These are phyloP conservation scores for Neotoxoptera formosana DNA, from an alignment of 1,140 invertebrate species.

Conservation along the genomic window DNA sequence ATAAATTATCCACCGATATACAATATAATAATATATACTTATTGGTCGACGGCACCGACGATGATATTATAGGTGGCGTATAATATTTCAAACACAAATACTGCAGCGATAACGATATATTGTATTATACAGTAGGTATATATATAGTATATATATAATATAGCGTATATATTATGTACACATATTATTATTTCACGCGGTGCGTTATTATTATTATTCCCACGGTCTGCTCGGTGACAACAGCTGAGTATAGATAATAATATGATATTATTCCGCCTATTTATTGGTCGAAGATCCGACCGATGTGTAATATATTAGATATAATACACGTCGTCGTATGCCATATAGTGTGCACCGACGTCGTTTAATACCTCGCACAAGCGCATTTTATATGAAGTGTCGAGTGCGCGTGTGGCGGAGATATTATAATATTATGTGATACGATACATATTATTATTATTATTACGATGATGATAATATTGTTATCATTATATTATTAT, in stretches of 20 bases:
- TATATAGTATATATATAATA: neutral
- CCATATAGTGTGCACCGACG: neutral
- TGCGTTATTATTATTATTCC: neutral
- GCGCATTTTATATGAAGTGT: neutral
- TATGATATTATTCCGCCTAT: neutral
- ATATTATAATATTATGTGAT: neutral
- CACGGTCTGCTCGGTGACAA: neutral
- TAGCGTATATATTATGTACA: neutral
- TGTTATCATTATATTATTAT: neutral
- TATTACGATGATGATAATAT: neutral
- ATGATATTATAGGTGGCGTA: neutral
- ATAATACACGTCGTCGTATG: neutral
- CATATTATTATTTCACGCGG: neutral
- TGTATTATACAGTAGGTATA: too few species aligned
- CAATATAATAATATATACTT: neutral
- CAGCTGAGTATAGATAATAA: neutral
- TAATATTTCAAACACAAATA: neutral
- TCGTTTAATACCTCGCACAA: neutral
- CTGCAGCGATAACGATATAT: conserved; percentile 8
- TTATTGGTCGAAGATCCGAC: neutral
- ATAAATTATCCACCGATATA: too few species aligned
- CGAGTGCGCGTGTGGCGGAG: neutral
- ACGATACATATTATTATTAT: too few species aligned
- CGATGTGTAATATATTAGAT: neutral
- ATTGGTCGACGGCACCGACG: neutral